A percentile compares a stretch with the other conserved stretches of the same genome.
Evolutionary conservation across 2,797 vertebrate species (phyloP).

Genomic region (Hydrophis major): DNA sequence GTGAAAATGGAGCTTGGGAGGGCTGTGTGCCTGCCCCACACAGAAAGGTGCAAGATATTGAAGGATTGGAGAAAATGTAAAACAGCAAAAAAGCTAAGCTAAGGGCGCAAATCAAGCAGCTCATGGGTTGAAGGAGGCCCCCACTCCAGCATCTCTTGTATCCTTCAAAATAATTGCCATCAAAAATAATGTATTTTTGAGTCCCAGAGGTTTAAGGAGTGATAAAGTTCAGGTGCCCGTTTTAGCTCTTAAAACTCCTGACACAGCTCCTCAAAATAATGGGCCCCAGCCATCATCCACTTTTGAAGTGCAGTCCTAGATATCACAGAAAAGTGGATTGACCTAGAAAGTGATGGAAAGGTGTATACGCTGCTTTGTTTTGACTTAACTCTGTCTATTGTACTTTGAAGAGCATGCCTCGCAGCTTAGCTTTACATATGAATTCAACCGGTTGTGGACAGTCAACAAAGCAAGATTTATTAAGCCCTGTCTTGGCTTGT

Average conservation of each 20-base stretch:
- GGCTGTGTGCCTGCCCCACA: too few relatives aligned
- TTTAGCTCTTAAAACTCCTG: neutral
- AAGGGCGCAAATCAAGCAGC: neutral
- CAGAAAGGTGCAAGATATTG: neutral
- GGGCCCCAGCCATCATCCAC: neutral
- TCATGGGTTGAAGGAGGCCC: neutral
- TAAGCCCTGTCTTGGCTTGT: neutral
- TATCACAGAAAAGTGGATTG: neutral
- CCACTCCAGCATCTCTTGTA: neutral
- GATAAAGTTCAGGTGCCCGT: neutral
- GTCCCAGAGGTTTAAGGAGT: neutral
- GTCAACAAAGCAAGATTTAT: neutral
- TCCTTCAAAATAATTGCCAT: neutral
- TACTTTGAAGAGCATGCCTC: neutral
- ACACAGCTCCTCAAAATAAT: neutral
- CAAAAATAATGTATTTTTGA: neutral
- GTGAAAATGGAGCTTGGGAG: too few relatives aligned
- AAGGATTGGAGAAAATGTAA: neutral
- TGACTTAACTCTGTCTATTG: neutral
- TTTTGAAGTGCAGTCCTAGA: neutral
- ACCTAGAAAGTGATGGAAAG: neutral
- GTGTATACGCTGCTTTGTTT: neutral
- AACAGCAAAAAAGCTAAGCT: neutral
- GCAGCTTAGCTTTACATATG: neutral
- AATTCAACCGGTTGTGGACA: neutral